Percentiles rank a stretch among this genome's conserved stretches.
phyloP scores from a whole-genome alignment of 2,888 invertebrate species.

The Campoletis raptor region DNA sequence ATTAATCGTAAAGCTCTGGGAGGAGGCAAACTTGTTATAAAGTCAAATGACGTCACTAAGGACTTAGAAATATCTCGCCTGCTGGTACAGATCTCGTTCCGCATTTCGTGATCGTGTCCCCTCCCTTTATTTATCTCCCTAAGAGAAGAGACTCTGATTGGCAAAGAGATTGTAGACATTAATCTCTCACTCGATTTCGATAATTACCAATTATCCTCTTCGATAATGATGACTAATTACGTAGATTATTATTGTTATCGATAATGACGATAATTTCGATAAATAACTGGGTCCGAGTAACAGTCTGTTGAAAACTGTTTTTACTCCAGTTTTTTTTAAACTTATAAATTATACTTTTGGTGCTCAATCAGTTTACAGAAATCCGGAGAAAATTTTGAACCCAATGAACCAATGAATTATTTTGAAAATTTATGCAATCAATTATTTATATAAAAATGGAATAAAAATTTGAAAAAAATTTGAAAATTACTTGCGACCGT shows the following conservation, averaged over 20 bases:
- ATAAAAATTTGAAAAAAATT: slow-evolving; percentile 14
- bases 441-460: neutral
- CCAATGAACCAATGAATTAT: neutral
- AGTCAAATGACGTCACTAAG: slow-evolving; percentile 45
- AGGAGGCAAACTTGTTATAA: slow-evolving; percentile 61
- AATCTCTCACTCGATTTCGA: slow-evolving; percentile 64
- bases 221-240: slow-evolving; percentile 60
- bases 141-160: slow-evolving; percentile 5
- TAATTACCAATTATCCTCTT: slow-evolving; percentile 75
- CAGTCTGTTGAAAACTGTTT: neutral
- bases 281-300: neutral
- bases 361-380: neutral
- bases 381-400: neutral
- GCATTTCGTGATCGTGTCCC: slow-evolving; percentile 78
- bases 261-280: slow-evolving; percentile 25
- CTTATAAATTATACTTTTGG: neutral
- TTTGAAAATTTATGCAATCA: neutral
- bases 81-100: slow-evolving; percentile 79
- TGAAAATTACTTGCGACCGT: neutral
- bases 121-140: slow-evolving; percentile 31
- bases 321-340: neutral
- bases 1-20: slow-evolving; percentile 46
- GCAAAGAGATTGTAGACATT: slow-evolving; percentile 41
- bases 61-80: slow-evolving; percentile 71
- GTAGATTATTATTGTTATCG: slow-evolving; percentile 32